Evolutionary conservation across 2,113 vertebrate genomes (phyloP).

Genomic region (Sapajus apella): DNA sequence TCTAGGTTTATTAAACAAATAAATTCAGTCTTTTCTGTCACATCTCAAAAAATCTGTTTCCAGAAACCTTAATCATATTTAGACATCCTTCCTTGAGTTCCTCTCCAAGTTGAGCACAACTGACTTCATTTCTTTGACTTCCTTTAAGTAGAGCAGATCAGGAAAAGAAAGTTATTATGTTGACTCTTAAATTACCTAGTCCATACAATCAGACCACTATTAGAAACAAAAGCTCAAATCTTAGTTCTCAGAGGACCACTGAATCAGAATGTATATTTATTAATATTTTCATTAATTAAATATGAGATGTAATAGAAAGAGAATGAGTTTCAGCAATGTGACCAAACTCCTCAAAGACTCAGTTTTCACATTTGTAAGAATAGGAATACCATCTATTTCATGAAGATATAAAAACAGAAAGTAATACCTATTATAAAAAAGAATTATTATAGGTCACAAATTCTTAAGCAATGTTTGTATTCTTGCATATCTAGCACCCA

Average conservation of each 20-base stretch:
- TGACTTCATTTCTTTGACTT: neutral
- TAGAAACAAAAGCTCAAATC: neutral
- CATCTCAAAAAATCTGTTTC: neutral
- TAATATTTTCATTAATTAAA: neutral
- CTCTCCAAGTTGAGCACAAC: neutral
- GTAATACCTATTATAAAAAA: neutral
- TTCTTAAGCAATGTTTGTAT: neutral
- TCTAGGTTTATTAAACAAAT: neutral
- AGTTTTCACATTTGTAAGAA: neutral
- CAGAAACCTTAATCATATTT: constrained; percentile 8
- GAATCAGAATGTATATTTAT: neutral
- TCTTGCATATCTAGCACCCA: neutral
- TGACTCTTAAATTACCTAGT: neutral
- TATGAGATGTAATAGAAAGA: neutral
- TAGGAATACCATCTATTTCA: neutral
- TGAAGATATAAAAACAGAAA: neutral
- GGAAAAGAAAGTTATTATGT: neutral
- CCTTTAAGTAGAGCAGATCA: neutral
- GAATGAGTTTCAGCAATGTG: neutral
- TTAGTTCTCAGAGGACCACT: neutral
- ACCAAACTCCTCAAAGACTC: neutral
- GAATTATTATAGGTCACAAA: neutral
- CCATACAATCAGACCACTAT: neutral
- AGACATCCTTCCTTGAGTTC: neutral
- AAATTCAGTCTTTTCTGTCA: neutral